These are phyloP conservation scores for Orchesella flavescens DNA, from an alignment of 2,888 invertebrate species.

Conservation along the genomic window DNA sequence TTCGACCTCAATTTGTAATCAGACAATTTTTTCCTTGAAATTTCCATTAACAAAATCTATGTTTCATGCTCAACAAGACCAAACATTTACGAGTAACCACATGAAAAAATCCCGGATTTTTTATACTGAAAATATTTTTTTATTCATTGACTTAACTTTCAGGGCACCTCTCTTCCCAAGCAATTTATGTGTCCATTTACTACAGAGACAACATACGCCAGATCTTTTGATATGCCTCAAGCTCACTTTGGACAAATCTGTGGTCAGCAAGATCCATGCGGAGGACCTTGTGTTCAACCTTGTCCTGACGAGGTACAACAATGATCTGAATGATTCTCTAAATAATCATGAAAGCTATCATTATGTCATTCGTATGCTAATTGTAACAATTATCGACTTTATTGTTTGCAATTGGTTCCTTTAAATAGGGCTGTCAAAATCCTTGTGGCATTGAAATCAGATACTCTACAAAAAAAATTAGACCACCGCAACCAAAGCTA, in stretches of 20 bases:
- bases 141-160: no score
- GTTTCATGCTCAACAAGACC: constrained; percentile 4
- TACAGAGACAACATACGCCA: constrained; percentile 69
- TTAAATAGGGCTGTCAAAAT: constrained; percentile 56
- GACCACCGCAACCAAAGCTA: constrained; percentile 59
- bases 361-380: not conserved
- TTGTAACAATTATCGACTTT: not conserved
- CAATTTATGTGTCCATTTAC: constrained; percentile 70
- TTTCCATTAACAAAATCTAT: not conserved
- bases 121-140: not conserved
- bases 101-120: not conserved
- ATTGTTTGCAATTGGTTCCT: not conserved
- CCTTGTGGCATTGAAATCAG: constrained; percentile 68
- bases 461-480: constrained; percentile 40
- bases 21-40: not conserved
- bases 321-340: not conserved
- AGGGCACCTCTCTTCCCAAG: constrained; percentile 66
- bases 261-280: constrained; percentile 64
- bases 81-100: not conserved
- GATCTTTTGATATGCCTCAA: constrained; percentile 70
- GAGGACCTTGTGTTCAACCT: constrained; percentile 61
- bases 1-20: constrained; percentile 64
- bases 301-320: constrained; percentile 62
- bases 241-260: constrained; percentile 64
- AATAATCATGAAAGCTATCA: not conserved